These are phyloP conservation scores for Anthoscopus minutus DNA, from an alignment of 2,113 vertebrate genomes.

Conservation along the genomic window DNA sequence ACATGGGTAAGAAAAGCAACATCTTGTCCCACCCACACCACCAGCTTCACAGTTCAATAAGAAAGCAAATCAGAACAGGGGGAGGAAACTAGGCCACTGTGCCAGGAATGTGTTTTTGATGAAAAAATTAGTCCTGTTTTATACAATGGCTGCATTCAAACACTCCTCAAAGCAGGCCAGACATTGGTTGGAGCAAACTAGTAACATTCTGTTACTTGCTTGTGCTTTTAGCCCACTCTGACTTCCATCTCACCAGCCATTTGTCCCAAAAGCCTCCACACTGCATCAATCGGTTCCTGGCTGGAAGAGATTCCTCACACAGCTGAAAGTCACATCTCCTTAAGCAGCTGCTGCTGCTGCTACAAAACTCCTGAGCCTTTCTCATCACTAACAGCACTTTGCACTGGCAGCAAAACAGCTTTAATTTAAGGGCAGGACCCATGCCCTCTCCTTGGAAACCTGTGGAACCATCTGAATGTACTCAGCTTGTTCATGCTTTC, in stretches of 20 bases:
- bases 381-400: not conserved
- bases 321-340: not conserved
- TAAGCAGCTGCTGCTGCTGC: not conserved
- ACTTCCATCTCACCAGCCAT: not conserved
- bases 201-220: not conserved
- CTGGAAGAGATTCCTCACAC: not conserved
- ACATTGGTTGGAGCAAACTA: not conserved
- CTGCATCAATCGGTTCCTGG: not conserved
- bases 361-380: not conserved
- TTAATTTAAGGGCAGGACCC: not conserved
- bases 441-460: not conserved
- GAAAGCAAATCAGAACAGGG: not conserved
- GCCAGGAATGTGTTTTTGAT: not conserved
- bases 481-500: not conserved
- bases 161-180: not conserved
- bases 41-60: not conserved
- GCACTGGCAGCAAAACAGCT: not conserved
- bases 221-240: not conserved
- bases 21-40: not conserved
- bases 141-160: not conserved
- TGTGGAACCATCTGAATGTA: not conserved
- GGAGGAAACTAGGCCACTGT: not conserved
- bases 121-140: not conserved
- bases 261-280: not conserved
- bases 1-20: not conserved